A percentile compares a stretch with the other conserved stretches of the same genome.
Evolutionary conservation across 2,113 vertebrate species (phyloP).

Genomic region (Drymodes brunneopygia): DNA sequence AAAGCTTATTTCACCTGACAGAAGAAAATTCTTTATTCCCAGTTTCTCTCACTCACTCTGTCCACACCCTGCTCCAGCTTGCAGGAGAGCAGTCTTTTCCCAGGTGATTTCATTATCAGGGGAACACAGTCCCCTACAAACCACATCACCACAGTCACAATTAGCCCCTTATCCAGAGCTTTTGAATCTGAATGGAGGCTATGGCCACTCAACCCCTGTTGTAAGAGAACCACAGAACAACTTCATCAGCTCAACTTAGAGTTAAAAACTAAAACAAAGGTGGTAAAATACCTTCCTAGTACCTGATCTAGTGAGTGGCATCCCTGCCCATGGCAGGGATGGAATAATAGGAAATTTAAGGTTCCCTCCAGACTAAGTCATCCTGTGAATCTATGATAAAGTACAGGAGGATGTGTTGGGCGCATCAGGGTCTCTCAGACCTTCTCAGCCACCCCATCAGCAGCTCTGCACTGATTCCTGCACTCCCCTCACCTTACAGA

Average conservation of each 20-base stretch:
- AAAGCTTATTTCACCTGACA: not conserved
- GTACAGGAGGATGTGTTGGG: not conserved
- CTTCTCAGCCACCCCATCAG: not conserved
- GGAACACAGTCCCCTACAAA: not conserved
- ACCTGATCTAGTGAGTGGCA: not conserved
- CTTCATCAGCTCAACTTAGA: not conserved
- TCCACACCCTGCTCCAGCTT: not conserved
- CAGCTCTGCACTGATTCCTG: not conserved
- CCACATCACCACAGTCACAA: not conserved
- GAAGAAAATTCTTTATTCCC: not conserved
- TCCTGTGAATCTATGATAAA: not conserved
- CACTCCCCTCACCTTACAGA: rapidly evolving
- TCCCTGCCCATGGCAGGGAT: not conserved
- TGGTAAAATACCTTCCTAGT: not conserved
- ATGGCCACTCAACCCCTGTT: not conserved
- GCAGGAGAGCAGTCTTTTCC: not conserved
- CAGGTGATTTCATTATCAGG: not conserved
- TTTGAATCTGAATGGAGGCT: not conserved
- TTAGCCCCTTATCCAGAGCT: not conserved
- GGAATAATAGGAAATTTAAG: not conserved
- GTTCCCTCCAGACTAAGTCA: not conserved
- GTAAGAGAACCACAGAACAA: not conserved
- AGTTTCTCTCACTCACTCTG: not conserved
- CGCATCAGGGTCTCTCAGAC: not conserved
- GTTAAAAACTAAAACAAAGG: not conserved